Base-by-base conservation (phyloP, 2,113 vertebrate genomes). In the Mus musculus region DNA sequence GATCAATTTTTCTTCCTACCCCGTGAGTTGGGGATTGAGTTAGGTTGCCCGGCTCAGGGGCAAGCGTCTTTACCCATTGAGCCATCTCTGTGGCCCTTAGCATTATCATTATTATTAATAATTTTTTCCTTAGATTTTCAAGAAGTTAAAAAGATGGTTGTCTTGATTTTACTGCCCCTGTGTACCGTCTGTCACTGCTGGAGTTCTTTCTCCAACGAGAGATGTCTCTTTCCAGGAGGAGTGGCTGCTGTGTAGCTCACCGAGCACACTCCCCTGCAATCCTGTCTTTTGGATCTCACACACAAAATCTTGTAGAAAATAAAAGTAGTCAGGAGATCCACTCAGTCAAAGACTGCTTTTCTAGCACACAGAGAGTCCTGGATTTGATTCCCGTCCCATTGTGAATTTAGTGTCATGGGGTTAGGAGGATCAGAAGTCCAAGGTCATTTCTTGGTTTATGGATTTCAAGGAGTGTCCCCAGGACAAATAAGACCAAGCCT, bases 271-370 rank as follows among this genome's bases (percentile, higher is more conserved):
- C 49, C 12, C 59, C 26, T 24, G 26, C 46, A 4, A 26, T 69
- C 36, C 67, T 17, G 22, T 90, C 72, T 61, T 36, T 75, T 20
- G 69, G 22, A 56, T 30, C 42, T 91, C 52, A 28, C 24, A 89
- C 3, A 14, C 20, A 84, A 93, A 95, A 87, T 61, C 77, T 24
- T 2, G 33, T 84, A 87, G 65, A 93, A 93, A 95, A 90, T 46
- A 84, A 93, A 61, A 49, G 7, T 63, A 87, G 10, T 46, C 28
- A 22, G 46, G 61, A 26, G 42, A 54, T 1, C 6, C 8, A 54
- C 30, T n/a, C 65, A 26, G 13, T n/a, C 30, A 26, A 16, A 72
- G 85, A 39, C 20, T 72, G 85, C 49, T 54, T 54, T 22, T 24
- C 33, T 20, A 26, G 65, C 65, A n/a, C 20, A 7, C 11, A 1